Conservation (phyloP, 2,113 vertebrate genomes). For the Furnarius figulus region DNA sequence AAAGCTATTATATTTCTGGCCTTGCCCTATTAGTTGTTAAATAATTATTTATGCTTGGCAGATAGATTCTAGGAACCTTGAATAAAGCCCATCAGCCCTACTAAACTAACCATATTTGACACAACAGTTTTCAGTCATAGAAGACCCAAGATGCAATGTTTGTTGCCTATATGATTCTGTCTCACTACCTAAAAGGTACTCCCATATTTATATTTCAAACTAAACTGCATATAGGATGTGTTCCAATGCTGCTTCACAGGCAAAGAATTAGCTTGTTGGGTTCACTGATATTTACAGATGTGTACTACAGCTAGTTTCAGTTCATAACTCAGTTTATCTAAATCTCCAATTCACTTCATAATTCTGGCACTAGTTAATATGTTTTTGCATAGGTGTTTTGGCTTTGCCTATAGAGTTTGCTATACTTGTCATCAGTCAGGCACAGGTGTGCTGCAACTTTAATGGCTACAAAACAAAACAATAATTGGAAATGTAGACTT, state of each 20-base stretch:
- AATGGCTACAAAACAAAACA: neutral
- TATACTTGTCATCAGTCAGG: neutral
- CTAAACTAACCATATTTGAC: conserved; percentile 71
- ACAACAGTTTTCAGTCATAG: conserved; percentile 54
- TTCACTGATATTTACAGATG: conserved; percentile 67
- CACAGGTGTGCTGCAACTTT: neutral
- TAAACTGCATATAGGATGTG: conserved; percentile 34
- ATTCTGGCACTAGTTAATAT: conserved; percentile 29
- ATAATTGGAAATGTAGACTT: neutral
- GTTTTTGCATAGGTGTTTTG: conserved; percentile 10
- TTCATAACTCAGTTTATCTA: conserved; percentile 61
- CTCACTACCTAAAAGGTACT: conserved; percentile 52
- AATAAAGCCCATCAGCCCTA: conserved; percentile 61
- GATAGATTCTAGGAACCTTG: conserved; percentile 47
- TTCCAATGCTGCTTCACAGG: conserved; percentile 46
- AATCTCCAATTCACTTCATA: conserved; percentile 53
- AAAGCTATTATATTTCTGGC: conserved; percentile 73
- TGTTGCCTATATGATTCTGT: conserved; percentile 35
- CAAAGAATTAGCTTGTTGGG: conserved; percentile 57
- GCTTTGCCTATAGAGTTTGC: neutral
- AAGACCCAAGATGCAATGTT: neutral
- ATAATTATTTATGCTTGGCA: conserved; percentile 73
- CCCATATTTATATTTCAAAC: conserved; percentile 47
- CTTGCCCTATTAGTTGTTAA: conserved; percentile 72
- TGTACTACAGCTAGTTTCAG: conserved; percentile 31